Evolutionary conservation across 2,797 vertebrate species (phyloP).

Genomic region (Rhinichthys osculus): DNA sequence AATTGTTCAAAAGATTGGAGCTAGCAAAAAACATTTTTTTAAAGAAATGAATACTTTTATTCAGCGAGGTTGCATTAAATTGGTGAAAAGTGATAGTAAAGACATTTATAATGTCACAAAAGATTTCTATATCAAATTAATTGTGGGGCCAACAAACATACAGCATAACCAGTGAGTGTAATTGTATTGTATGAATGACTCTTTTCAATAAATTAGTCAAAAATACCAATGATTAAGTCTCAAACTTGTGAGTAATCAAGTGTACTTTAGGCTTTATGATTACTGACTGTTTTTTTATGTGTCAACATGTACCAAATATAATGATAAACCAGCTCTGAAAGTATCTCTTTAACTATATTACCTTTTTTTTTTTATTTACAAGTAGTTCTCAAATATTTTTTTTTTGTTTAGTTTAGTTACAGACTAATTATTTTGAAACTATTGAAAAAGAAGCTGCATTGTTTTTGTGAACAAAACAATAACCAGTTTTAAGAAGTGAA

Average conservation of each 20-base stretch:
- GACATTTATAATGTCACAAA: not conserved
- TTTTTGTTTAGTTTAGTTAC: not conserved
- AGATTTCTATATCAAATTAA: not conserved
- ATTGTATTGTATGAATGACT: not conserved
- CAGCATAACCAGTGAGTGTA: not conserved
- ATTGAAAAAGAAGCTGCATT: not conserved
- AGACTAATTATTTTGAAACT: not conserved
- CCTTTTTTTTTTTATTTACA: too few species aligned
- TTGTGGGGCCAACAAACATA: not conserved
- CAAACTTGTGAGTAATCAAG: not conserved
- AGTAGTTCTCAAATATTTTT: not conserved
- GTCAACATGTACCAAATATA: not conserved
- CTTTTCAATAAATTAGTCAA: not conserved
- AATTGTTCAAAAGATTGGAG: too few species aligned
- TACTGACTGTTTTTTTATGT: not conserved
- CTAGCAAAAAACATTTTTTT: too few species aligned
- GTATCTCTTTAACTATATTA: too few species aligned
- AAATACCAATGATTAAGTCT: not conserved
- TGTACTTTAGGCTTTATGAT: not conserved
- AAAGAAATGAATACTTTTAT: not conserved
- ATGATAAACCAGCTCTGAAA: too few species aligned
- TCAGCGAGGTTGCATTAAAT: not conserved
- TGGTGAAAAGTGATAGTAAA: not conserved
- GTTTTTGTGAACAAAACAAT: not conserved
- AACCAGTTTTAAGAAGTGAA: not conserved